Evolutionary conservation across 2,113 vertebrate genomes (phyloP).

Genomic region (Gallinago media): DNA sequence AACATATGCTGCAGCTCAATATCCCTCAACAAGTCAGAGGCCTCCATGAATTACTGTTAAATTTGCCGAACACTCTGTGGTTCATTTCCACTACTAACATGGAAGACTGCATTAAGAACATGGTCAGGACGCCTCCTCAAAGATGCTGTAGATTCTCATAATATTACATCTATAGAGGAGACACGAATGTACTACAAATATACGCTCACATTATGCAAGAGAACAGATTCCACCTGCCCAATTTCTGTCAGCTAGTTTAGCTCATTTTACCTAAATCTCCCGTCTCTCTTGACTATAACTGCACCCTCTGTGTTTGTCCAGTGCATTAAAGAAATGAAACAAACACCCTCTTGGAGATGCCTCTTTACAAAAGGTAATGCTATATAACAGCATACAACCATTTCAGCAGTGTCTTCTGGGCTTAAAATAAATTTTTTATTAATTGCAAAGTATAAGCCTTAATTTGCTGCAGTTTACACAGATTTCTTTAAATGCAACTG

Average conservation of each 20-base stretch:
- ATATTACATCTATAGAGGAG: fast-evolving
- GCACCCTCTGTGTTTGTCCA: not conserved
- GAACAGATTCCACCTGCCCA: not conserved
- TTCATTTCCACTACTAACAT: not conserved
- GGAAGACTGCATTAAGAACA: not conserved
- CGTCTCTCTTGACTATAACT: not conserved
- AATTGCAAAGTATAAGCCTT: not conserved
- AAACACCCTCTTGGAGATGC: not conserved
- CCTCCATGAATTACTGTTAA: not conserved
- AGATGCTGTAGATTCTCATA: not conserved
- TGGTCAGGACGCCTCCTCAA: not conserved
- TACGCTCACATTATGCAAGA: not conserved
- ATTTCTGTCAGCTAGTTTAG: not conserved
- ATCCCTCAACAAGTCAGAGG: not conserved
- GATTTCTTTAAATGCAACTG: not conserved
- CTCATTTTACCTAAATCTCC: not conserved
- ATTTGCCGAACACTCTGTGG: not conserved
- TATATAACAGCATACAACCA: not conserved
- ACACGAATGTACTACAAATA: not conserved
- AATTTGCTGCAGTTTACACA: not conserved
- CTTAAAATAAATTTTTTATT: not conserved
- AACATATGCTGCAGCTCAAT: conserved; percentile 10
- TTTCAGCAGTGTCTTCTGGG: not conserved
- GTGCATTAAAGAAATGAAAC: not conserved
- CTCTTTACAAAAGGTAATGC: not conserved